Conservation (phyloP, 2,797 vertebrate genomes). For the Hydrocynus forskahlii region DNA sequence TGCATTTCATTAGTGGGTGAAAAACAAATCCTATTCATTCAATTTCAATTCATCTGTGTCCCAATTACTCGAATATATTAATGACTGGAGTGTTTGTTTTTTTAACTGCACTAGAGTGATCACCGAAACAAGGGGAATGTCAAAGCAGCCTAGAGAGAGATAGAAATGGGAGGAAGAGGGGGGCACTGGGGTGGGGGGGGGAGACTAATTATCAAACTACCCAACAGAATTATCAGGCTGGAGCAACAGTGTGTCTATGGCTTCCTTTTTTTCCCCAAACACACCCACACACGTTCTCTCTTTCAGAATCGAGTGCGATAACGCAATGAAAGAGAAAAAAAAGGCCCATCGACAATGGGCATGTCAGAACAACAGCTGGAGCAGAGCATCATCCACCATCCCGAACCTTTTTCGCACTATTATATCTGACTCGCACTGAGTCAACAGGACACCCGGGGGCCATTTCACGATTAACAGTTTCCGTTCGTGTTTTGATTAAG, state of each 20-base stretch:
- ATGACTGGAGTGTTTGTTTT: conserved; percentile 66
- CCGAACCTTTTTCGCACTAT: conserved; percentile 57
- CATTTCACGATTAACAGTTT: conserved; percentile 69
- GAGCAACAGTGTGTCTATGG: conserved; percentile 21
- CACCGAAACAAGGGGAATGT: conserved; percentile 60
- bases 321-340: conserved; percentile 56
- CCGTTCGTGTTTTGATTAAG: conserved; percentile 67
- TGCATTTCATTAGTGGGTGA: conserved; percentile 53
- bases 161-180: conserved; percentile 41
- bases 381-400: conserved; percentile 56
- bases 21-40: conserved; percentile 58
- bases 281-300: conserved; percentile 46
- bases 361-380: conserved; percentile 61
- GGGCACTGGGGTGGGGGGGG: conserved; percentile 43
- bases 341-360: conserved; percentile 58
- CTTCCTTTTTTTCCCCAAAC: conserved; percentile 37
- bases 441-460: conserved; percentile 64
- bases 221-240: conserved; percentile 60
- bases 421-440: conserved; percentile 60
- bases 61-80: conserved; percentile 65
- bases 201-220: conserved; percentile 61
- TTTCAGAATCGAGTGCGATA: conserved; percentile 43
- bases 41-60: conserved; percentile 61
- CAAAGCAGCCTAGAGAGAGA: conserved; percentile 53
- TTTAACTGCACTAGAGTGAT: conserved; percentile 64